Evolutionary conservation across 2,113 vertebrate genomes (phyloP).

Genomic region (Aptenodytes forsteri): DNA sequence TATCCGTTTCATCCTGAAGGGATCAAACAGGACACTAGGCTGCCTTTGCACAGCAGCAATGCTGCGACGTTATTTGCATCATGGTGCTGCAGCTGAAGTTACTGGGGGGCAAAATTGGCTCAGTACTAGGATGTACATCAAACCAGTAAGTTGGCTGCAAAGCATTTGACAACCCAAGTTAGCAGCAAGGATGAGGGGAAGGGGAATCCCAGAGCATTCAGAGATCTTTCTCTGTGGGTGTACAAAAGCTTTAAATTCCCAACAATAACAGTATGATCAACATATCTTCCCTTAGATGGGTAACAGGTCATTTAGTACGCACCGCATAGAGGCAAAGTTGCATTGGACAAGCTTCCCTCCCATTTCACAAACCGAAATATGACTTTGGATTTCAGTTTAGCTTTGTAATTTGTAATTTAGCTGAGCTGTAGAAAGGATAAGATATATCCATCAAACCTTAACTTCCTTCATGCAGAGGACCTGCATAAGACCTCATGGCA

Average conservation of each 20-base stretch:
- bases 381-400: neutral
- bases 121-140: neutral
- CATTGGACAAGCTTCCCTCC: neutral
- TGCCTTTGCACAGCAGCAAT: neutral
- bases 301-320: rapidly evolving
- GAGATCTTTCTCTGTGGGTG: neutral
- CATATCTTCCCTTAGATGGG: neutral
- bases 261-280: neutral
- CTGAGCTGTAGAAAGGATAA: neutral
- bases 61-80: neutral
- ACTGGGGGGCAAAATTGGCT: neutral
- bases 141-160: neutral
- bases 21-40: neutral
- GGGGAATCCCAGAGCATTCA: neutral
- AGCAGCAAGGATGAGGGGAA: neutral
- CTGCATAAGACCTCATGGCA: neutral
- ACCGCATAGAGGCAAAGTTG: neutral
- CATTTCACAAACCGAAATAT: neutral
- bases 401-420: neutral
- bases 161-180: neutral
- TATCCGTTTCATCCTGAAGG: neutral
- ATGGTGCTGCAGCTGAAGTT: neutral
- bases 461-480: neutral
- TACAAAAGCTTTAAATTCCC: neutral
- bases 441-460: neutral